Evolutionary conservation across 2,113 vertebrate species (phyloP), one percentile per base, ranked within the genome.

Genomic region (Cebus imitator): DNA sequence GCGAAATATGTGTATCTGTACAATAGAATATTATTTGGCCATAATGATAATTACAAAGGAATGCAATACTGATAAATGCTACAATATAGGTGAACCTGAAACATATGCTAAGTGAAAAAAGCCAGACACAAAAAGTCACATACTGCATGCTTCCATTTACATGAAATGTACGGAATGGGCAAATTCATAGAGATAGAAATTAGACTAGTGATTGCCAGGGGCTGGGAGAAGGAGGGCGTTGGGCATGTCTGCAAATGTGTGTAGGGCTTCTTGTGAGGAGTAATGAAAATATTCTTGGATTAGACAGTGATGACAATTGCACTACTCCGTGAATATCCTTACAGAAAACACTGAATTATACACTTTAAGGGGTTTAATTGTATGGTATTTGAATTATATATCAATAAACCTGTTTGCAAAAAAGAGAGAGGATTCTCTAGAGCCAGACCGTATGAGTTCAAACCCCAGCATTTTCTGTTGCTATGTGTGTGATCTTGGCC

Each of bases 261-360:
- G 48, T 20, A 48, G 20, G 35, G 17, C 76, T 79, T 94, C 45
- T 83, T 94, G 91, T 32, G 2, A 37, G 80, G 32, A 17, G 32
- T 68, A 35, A 80, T 27, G 16, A 79, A 84, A 91, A 32, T 76
- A 6, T 48, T 84, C n/a, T 91, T n/a, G n/a, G 81, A 86, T 85
- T 82, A 78, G 48, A 61, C 40, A 92, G 70, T 90, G 87, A 85
- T 86, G 70, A 89, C 37, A 93, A 70, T 73, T 86, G 68, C 40
- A 70, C 14, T 79, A 21, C 16, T 78, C 27, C 14, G 11, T 57
- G 76, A 88, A 61, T 55, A 61, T 68, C 55, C 8, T 55, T 64
- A 14, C 73, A 87, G 95, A 96, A 79, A 37, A 25, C 27, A 85
- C 0, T 40, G 58, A 61, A 40, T 16, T 87, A 45, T 64, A n/a